Evolutionary conservation across 2,888 invertebrate genomes (phyloP), one percentile per base, ranked within the genome.

Genomic region (Stenodera caucasica): DNA sequence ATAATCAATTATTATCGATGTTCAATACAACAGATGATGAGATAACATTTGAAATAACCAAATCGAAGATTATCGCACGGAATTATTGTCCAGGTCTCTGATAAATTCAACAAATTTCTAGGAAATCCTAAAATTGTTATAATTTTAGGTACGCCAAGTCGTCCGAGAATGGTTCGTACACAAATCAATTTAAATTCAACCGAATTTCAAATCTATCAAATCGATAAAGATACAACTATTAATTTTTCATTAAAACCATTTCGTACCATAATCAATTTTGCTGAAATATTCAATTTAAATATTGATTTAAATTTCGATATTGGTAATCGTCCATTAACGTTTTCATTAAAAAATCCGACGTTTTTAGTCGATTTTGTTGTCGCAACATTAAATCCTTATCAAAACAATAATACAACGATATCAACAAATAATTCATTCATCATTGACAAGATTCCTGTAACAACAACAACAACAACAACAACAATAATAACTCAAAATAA

Each of bases 181-280:
- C 92, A 94, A 77, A 81, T 95, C 21, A 87, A 84, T 57, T 80
- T 95, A 30, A 88, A 87, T 65, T 82, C 86, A 2, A 84, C 85
- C 49, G 93, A 93, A 78, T 94, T 94, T 83, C 87, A 87, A 61
- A 82, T 83, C 54, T 93, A 88, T 73, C 80, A 78, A 59, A 85
- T 92, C 70, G 83, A 81, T 1, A 78, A 83, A 55, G 89, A 90
- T 69, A 86, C 90, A 0, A 84, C 85, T 21, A 86, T 96, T 30
- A 94, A 95, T 67, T 94, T 95, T 79, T 91, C 92, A 65, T 81
- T 95, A 55, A 93, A 91, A 78, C 94, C 95, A 75, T 87, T 96
- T 58, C 82, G 89, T 76, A 92, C 95, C 1, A 84, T 94, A 14
- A 79, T 95, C 21, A 81, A 84, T 23, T 94, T 95, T 81, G 90